phyloP scores from a whole-genome alignment of 2,888 invertebrate species.

The Aleiodes testaceus region DNA sequence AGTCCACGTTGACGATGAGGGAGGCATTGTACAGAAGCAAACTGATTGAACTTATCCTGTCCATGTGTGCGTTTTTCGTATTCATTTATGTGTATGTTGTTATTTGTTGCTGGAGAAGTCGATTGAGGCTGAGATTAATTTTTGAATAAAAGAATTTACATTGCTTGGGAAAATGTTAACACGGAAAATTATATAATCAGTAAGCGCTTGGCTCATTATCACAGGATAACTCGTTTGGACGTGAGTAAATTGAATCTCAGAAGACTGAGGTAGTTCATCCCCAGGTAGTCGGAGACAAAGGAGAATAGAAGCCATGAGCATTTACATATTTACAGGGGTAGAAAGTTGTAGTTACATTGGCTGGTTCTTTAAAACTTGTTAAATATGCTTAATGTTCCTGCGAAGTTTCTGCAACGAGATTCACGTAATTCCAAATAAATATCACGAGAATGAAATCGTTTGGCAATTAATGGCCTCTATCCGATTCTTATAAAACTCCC shows the following conservation, averaged over 20 bases:
- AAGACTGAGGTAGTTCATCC: conserved; percentile 32
- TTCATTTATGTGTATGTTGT: conserved; percentile 4
- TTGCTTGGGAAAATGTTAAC: conserved; percentile 8
- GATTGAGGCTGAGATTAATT: no score
- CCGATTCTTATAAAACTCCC: conserved; percentile 15
- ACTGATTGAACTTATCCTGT: conserved; percentile 13
- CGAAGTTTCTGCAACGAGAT: not conserved
- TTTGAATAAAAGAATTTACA: no score
- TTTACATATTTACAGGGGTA: conserved; percentile 44
- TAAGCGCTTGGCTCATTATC: conserved; percentile 33
- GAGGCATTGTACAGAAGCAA: conserved; percentile 13
- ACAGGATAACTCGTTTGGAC: conserved; percentile 36
- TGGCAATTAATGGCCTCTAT: conserved; percentile 27
- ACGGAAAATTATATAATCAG: conserved; percentile 18
- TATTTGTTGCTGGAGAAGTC: conserved; percentile 6
- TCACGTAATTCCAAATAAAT: not conserved
- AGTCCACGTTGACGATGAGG: conserved; percentile 10
- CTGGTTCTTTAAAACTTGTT: not conserved
- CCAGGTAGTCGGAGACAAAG: conserved; percentile 41
- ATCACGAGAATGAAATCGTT: conserved; percentile 3
- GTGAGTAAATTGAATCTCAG: conserved; percentile 41
- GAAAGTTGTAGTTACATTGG: not conserved
- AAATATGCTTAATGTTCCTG: conserved; percentile 24
- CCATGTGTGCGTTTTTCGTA: not conserved
- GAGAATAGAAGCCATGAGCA: conserved; percentile 26